Percentiles rank a stretch among this genome's conserved stretches.
These are phyloP conservation scores for Cecidostiba fungosa DNA, from an alignment of 2,888 invertebrate species.

Conservation along the genomic window DNA sequence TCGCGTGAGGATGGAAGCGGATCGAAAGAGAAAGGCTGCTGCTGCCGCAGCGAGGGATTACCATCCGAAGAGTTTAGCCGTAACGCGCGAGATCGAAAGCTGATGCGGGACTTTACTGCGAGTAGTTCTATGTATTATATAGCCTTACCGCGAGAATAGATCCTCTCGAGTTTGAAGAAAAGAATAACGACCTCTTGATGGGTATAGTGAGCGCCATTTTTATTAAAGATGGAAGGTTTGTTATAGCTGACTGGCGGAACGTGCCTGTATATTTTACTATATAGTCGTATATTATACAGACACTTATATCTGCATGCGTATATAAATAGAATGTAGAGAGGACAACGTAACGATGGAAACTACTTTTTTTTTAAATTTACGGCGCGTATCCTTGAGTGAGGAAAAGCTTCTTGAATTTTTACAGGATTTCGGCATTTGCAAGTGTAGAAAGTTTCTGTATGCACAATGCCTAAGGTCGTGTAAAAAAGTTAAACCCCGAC, in stretches of 20 bases:
- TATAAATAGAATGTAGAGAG: too few species aligned
- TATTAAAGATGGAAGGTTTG: not conserved
- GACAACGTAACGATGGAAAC: too few species aligned
- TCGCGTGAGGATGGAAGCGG: conserved; percentile 8
- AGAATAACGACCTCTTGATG: not conserved
- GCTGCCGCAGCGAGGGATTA: not conserved
- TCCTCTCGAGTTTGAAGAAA: not conserved
- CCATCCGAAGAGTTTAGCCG: conserved; percentile 14
- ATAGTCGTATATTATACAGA: too few species aligned
- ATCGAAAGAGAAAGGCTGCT: conserved; percentile 12
- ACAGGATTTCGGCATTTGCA: not conserved
- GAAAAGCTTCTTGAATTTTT: not conserved
- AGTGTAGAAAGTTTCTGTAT: not conserved
- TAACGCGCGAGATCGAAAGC: conserved; percentile 15
- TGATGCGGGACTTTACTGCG: not conserved
- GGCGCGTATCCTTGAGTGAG: not conserved
- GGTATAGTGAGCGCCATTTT: too few species aligned
- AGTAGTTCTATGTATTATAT: not conserved
- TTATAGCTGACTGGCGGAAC: not conserved
- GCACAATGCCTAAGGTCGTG: not conserved
- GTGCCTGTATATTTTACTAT: not conserved
- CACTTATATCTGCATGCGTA: too few species aligned
- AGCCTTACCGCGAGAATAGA: not conserved
- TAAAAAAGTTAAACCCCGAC: not conserved
- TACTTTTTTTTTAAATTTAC: too few species aligned